Conservation (phyloP, 2,113 vertebrate genomes). For the Neogale vison region DNA sequence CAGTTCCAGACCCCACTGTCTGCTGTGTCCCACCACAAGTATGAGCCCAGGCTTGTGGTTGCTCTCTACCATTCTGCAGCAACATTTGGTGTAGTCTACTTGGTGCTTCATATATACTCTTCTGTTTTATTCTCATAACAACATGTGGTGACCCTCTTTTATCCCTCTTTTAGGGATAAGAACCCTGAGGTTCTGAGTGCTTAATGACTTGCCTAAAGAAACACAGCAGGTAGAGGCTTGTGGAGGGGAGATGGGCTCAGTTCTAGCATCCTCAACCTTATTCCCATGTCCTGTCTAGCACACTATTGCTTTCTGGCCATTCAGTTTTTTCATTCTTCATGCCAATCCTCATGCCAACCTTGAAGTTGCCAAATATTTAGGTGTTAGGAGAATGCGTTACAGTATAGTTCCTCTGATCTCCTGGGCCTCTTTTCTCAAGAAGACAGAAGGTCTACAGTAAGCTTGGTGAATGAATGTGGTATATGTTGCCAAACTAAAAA, state of each 20-base stretch:
- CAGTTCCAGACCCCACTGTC: not conserved
- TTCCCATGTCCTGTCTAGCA: not conserved
- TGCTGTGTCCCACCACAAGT: not conserved
- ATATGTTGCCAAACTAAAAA: conserved; percentile 40
- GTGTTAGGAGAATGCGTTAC: conserved; percentile 14
- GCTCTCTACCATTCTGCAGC: not conserved
- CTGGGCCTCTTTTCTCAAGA: conserved; percentile 35
- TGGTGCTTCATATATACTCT: not conserved
- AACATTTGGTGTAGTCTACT: not conserved
- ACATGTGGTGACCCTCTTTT: not conserved
- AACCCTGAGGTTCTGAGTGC: not conserved
- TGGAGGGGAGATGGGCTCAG: not conserved
- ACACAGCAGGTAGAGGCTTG: not conserved
- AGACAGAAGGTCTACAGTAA: conserved; percentile 18
- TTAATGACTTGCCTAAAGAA: not conserved
- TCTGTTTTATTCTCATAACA: not conserved
- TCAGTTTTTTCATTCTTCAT: not conserved
- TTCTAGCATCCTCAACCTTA: not conserved
- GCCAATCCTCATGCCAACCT: conserved; percentile 31
- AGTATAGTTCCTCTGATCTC: conserved; percentile 42
- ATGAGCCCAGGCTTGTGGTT: not conserved
- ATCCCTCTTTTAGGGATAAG: not conserved
- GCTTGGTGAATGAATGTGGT: conserved; percentile 38
- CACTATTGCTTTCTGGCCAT: not conserved
- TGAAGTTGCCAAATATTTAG: conserved; percentile 54